Evolutionary conservation across 2,888 invertebrate species (phyloP), one percentile per base, ranked within the genome.

Genomic region (Melangyna quadrimaculata): DNA sequence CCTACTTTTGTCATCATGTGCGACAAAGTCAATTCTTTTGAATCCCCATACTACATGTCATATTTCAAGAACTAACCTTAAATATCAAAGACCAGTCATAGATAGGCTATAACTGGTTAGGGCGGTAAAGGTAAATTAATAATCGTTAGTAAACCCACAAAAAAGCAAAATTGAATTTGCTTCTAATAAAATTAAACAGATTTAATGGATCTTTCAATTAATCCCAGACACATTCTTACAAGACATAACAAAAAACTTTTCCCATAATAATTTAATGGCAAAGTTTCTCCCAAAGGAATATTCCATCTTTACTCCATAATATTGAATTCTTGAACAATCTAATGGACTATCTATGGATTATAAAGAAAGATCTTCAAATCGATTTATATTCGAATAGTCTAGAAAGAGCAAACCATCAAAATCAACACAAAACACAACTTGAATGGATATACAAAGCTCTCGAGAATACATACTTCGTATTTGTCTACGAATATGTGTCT

Each of bases 201-300:
- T 65, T 63, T 40, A 63, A 40, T 63, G n/a, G 63, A 63, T 63
- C 14, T 63, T 29, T 45, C 45, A 65, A 45, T 65, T 65, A 45
- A 45, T 45, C 29, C 32, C 32, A 45, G 29, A 65, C 22, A 37
- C 8, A 22, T 59, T 35, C 19, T 7, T 4, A 29, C n/a, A 59
- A 61, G 8, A n/a, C 8, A 35, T 27, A 14, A 43, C 40, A 14
- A 10, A 45, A 19, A 29, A 45, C 43, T 63, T 29, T 65, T n/a
- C n/a, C n/a, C 12, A 14, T 61, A n/a, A 10, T 10, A 9, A 32
- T 43, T 43, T 67, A 51, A 67, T 35, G 22, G n/a, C 14, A 67
- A 67, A 51, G 67, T 67, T 37, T 24, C n/a, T n/a, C 67, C 67
- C 67, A 65, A 48, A 48, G 65, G 65, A 48, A 22, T 22, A 3